These are phyloP conservation scores for Macrophya alboannulata DNA, from an alignment of 2,888 invertebrate genomes.

Conservation along the genomic window DNA sequence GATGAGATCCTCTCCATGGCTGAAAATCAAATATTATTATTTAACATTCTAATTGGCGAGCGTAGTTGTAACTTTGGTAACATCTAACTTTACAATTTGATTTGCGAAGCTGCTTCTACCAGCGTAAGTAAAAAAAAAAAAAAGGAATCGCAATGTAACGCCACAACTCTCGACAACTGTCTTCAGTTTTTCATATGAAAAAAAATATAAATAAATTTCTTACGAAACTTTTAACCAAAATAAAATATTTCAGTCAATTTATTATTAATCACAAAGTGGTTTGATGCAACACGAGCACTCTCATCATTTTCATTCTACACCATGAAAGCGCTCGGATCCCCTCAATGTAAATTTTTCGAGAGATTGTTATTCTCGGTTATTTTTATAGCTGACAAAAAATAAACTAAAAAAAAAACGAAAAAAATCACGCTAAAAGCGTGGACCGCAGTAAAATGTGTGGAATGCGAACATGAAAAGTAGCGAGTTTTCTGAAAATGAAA, in stretches of 20 bases:
- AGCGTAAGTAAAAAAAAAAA: background rate
- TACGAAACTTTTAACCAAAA: background rate
- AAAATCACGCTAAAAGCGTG: slow-evolving; percentile 22
- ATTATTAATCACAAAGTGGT: background rate
- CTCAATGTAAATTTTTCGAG: background rate
- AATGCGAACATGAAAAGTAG: slow-evolving; percentile 9
- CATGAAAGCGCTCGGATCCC: background rate
- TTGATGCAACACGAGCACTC: background rate
- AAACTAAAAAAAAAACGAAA: background rate
- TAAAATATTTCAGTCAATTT: background rate
- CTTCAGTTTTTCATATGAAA: background rate
- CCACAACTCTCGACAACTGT: slow-evolving; percentile 34
- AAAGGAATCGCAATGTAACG: slow-evolving; percentile 30
- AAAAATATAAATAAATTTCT: background rate
- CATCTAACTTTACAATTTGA: slow-evolving; percentile 13
- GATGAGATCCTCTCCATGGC: slow-evolving; percentile 99
- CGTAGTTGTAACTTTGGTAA: background rate
- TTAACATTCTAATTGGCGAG: background rate
- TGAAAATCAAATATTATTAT: slow-evolving; percentile 78
- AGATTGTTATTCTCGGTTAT: background rate
- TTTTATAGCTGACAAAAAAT: background rate
- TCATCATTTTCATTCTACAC: background rate
- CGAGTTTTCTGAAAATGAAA: background rate
- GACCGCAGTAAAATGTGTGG: background rate
- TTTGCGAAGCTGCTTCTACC: slow-evolving; percentile 47